These are phyloP conservation scores for Mobula birostris DNA, from an alignment of 2,113 vertebrate genomes.

Conservation along the genomic window DNA sequence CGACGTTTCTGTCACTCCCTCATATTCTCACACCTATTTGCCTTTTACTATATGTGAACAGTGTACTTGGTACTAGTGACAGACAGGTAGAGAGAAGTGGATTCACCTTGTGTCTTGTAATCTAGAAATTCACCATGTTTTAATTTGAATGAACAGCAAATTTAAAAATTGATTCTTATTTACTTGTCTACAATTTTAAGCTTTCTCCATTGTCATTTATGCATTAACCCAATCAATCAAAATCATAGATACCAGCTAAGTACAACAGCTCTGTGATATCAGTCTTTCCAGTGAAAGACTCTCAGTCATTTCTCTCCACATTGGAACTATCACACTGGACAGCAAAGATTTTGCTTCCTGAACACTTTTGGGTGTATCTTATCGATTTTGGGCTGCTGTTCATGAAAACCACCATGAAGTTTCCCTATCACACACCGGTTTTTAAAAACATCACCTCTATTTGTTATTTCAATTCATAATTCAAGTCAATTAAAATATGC, in stretches of 20 bases:
- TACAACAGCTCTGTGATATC: not conserved
- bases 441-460: too few relatives aligned
- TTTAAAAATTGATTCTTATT: not conserved
- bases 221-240: not conserved
- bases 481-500: too few relatives aligned
- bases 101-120: not conserved
- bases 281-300: not conserved
- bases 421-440: too few relatives aligned
- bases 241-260: not conserved
- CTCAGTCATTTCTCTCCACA: not conserved
- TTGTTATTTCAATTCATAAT: too few relatives aligned
- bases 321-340: not conserved
- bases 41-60: not conserved
- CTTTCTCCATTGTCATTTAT: not conserved
- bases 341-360: too few relatives aligned
- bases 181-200: not conserved
- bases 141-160: not conserved
- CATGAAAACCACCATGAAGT: too few relatives aligned
- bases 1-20: not conserved
- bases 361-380: too few relatives aligned
- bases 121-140: not conserved
- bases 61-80: not conserved
- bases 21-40: not conserved
- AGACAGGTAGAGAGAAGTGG: not conserved
- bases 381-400: too few relatives aligned